Base-by-base conservation (phyloP, 92 coral and sea anemone species). In the Nematostella vectensis region DNA sequence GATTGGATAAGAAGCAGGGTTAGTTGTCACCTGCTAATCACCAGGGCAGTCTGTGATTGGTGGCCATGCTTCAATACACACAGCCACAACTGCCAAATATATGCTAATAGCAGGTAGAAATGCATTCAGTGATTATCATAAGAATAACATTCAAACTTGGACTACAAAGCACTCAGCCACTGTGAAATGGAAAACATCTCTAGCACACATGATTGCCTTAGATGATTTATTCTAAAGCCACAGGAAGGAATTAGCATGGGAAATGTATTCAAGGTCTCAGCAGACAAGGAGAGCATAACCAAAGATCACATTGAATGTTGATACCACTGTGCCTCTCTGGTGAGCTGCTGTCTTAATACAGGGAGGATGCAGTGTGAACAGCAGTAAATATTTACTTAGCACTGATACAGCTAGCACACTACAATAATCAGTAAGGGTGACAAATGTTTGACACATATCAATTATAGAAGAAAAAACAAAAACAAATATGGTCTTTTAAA, bases 21-120 rank as follows among this genome's bases (percentile, higher is more conserved):
- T 25, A 29, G 58, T 59, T 71, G 87, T 81, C 95, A 85, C 95
- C 95, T 85, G 82, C 73, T 47, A 56, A 66, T 63, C 44, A 38
- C 43, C 54, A 45, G 48, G 59, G 31, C 53, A 25, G 20, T n/a
- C 54, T 51, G 26, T 59, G 61, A 81, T 85, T 85, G 95, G 95
- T 30, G 29, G 27, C 18, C 43, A 29, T 48, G 45, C 58, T 45
- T 61, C 62, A 77, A 78, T 71, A 50, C 72, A 47, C 51, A 23
- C 29, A 84, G 70, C 68, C 67, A 67, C 67, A 66, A 43, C 50
- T 42, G 39, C 20, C 72, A 73, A 65, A 68, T 65, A 26, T 81
- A 85, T 85, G 84, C 77, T 68, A 85, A 85, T 85, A 63, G 67
- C 63, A 43, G 69, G 68, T 47, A 62, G 50, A 58, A 69, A 84